Percentiles rank a stretch among this genome's conserved stretches.
phyloP scores from a whole-genome alignment of 2,113 vertebrate species.

The Grantiella picta region DNA sequence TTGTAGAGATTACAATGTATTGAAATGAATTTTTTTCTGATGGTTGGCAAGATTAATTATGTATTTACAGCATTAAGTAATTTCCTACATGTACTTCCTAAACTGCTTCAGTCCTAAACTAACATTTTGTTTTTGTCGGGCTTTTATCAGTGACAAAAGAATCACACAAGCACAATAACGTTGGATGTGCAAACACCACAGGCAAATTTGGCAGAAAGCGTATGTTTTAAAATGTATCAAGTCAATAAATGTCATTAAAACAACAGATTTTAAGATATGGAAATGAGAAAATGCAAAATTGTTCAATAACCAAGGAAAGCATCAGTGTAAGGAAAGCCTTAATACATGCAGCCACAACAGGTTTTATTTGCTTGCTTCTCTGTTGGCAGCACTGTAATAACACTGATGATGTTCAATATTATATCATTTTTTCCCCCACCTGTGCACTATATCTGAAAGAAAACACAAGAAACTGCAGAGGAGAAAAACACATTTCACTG shows the following conservation, averaged over 20 bases:
- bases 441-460: neutral
- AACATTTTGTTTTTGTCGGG: too few species aligned
- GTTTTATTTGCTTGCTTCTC: neutral
- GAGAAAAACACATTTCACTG: neutral
- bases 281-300: neutral
- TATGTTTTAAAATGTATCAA: neutral
- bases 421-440: neutral
- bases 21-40: neutral
- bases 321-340: neutral
- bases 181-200: neutral
- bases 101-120: neutral
- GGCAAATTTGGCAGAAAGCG: neutral
- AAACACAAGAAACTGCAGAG: neutral
- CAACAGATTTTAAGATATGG: neutral
- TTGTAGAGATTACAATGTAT: neutral
- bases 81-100: neutral
- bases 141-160: neutral
- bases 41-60: neutral
- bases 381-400: neutral
- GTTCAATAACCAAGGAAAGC: neutral
- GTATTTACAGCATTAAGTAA: neutral
- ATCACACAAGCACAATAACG: neutral
- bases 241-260: neutral
- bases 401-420: neutral
- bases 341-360: neutral